These are phyloP conservation scores for Samia ricini DNA, from an alignment of 1,140 invertebrate genomes.

Conservation along the genomic window DNA sequence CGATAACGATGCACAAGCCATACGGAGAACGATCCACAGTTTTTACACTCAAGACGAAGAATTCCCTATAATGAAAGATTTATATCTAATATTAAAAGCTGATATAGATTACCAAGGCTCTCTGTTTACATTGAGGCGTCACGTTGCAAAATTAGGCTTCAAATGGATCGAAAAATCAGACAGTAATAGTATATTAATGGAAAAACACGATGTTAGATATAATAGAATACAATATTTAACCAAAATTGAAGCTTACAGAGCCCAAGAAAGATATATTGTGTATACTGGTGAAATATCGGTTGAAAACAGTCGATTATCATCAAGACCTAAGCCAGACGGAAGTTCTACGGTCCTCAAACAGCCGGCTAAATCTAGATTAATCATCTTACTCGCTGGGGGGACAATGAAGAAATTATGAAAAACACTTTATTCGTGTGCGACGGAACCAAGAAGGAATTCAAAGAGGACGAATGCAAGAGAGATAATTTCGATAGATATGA, in stretches of 20 bases:
- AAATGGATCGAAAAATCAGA: conserved; percentile 18
- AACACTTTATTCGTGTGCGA: conserved; percentile 18
- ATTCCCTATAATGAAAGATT: conserved; percentile 18
- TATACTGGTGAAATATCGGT: conserved; percentile 16
- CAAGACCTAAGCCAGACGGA: conserved; percentile 11
- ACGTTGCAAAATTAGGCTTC: conserved; percentile 18
- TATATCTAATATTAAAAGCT: conserved; percentile 16
- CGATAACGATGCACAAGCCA: conserved; percentile 12
- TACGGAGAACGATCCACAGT: conserved; percentile 16
- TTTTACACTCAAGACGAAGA: conserved; percentile 19
- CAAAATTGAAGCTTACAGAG: conserved; percentile 16
- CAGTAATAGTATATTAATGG: conserved; percentile 19
- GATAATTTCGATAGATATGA: conserved; percentile 24
- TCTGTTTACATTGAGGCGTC: conserved; percentile 11
- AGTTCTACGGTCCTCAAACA: conserved; percentile 13
- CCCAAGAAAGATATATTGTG: conserved; percentile 18
- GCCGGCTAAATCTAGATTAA: conserved; percentile 28
- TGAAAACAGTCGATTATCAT: conserved; percentile 10
- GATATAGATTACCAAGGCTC: conserved; percentile 19
- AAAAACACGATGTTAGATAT: conserved; percentile 22
- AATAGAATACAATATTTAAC: conserved; percentile 18
- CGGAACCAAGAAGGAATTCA: conserved; percentile 17
- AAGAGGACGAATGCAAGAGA: conserved; percentile 23
- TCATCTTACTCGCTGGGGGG: conserved; percentile 29
- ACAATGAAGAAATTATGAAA: conserved; percentile 19